phyloP scores from a whole-genome alignment of 2,797 vertebrate genomes.

The Phoebastria nigripes region DNA sequence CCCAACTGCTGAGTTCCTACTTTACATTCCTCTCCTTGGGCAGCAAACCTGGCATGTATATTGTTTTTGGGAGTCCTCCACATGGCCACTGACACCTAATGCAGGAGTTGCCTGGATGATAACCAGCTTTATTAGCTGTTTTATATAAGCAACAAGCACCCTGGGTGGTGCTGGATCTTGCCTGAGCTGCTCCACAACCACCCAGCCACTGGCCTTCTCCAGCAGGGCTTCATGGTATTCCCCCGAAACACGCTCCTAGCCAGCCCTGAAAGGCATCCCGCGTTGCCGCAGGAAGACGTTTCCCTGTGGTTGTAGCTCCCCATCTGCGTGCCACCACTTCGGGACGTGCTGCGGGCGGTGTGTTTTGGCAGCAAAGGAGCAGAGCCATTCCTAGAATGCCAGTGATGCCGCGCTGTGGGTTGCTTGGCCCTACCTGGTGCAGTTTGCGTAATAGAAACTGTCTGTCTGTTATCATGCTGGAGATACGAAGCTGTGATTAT shows the following conservation, averaged over 20 bases:
- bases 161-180: background rate
- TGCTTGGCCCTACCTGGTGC: background rate
- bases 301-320: background rate
- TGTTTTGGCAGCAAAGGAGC: constrained; percentile 19
- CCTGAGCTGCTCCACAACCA: background rate
- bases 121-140: constrained; percentile 28
- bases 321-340: rapidly evolving
- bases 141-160: background rate
- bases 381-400: background rate
- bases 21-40: background rate
- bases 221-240: background rate
- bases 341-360: background rate
- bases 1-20: background rate
- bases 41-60: background rate
- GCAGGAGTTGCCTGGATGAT: constrained; percentile 6
- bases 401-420: background rate
- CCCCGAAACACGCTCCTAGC: background rate
- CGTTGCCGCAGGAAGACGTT: rapidly evolving
- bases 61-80: constrained; percentile 1
- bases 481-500: background rate
- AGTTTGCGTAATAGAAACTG: constrained; percentile 3
- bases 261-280: background rate
- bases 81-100: constrained; percentile 7
- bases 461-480: background rate
- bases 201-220: background rate